Conservation (phyloP, 2,113 vertebrate genomes). For the Cranoglanis bouderius region DNA sequence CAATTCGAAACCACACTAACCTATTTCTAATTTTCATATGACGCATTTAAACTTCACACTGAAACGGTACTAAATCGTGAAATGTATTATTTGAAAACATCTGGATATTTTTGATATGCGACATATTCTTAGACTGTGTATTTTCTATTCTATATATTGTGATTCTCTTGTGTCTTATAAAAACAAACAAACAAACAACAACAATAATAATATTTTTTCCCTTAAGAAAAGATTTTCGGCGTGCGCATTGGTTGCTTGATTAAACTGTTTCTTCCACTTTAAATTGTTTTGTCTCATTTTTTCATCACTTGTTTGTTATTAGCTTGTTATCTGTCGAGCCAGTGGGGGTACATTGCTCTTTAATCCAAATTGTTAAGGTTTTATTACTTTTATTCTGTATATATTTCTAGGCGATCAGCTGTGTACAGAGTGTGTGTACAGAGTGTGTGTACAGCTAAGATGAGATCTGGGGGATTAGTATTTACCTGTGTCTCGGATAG, state of each 20-base stretch:
- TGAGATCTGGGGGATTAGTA: not conserved
- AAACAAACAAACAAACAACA: not conserved
- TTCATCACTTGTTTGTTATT: not conserved
- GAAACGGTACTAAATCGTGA: not conserved
- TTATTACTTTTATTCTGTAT: not conserved
- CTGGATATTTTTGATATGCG: not conserved
- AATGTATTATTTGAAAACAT: not conserved
- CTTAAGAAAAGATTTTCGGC: not conserved
- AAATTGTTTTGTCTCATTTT: not conserved
- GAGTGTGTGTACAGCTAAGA: not conserved
- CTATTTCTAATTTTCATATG: not conserved
- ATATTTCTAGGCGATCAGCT: not conserved
- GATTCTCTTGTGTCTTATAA: not conserved
- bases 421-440: not conserved
- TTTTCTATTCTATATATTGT: not conserved
- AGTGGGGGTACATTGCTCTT: not conserved
- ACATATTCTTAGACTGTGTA: not conserved
- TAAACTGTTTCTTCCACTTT: not conserved
- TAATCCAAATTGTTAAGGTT: not conserved
- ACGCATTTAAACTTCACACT: too few species aligned
- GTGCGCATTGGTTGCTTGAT: too few species aligned
- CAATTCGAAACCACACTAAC: too few species aligned
- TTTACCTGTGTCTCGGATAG: conserved; percentile 93
- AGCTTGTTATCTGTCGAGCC: not conserved
- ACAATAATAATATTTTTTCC: not conserved